Conservation (phyloP, 2,113 vertebrate species). For the Apaloderma vittatum region DNA sequence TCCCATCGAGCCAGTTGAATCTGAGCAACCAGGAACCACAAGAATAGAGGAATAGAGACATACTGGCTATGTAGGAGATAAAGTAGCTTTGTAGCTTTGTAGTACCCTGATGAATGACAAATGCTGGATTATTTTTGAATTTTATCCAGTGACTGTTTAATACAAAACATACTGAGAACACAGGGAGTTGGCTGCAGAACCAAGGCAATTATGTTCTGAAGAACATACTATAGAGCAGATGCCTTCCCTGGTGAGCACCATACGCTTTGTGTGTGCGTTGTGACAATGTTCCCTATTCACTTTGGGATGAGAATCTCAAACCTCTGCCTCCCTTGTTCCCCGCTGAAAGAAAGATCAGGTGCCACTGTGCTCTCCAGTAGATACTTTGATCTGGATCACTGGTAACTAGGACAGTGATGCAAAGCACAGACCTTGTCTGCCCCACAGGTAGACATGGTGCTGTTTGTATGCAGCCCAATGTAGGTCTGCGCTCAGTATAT, state of each 20-base stretch:
- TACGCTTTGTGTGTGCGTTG: not conserved
- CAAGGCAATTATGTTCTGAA: not conserved
- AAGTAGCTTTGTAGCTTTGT: not conserved
- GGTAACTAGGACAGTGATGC: not conserved
- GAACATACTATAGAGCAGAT: not conserved
- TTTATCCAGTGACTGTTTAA: not conserved
- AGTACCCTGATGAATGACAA: not conserved
- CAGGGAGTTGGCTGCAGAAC: not conserved
- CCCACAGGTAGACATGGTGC: no score
- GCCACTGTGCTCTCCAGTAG: not conserved
- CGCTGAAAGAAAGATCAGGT: not conserved
- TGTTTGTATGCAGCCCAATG: not conserved
- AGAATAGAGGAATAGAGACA: not conserved
- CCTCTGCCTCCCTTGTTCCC: not conserved
- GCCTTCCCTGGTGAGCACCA: not conserved
- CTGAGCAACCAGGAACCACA: not conserved
- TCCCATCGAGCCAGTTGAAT: not conserved
- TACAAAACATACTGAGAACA: not conserved
- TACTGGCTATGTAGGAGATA: not conserved
- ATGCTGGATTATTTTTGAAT: not conserved
- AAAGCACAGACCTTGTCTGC: not conserved
- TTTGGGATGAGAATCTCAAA: not conserved
- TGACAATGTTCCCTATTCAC: not conserved
- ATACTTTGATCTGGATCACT: not conserved
- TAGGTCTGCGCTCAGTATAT: not conserved